Evolutionary conservation across 2,888 invertebrate species (phyloP), one percentile per base, ranked within the genome.

Genomic region (Melanophora roralis): DNA sequence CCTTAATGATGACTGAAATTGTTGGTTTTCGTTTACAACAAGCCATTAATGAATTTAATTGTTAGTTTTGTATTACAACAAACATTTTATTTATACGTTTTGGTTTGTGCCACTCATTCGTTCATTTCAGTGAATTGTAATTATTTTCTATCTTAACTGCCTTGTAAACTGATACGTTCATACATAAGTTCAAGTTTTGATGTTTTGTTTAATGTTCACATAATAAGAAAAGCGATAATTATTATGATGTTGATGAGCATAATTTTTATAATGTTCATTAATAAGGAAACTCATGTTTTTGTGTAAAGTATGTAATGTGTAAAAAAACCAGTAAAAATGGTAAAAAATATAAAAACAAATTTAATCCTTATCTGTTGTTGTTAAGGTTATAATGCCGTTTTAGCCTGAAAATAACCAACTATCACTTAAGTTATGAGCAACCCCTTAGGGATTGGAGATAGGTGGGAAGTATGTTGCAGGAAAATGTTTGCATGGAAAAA

Each of bases 21-120:
- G 21, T 21, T 55, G 16, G 23, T 38, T 6, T 36, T 34, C 14
- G 1, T 51, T 67, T 74, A 51, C 59, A n/a, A n/a, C n/a, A 59
- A 49, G 51, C 59, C 69, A 74, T 74, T 78, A 74, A 74, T 69
- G 69, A 69, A 65, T 78, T 78, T 78, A 64, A 78, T 78, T 74
- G 78, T 69, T 74, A 64, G 74, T 65, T 78, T 51, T 49, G 64
- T 62, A 68, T 53, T 75, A 53, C 68, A 60, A 68, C 36, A 43
- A 45, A 45, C 45, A 19, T 8, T 16, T 23, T 6, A 8, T 19
- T 43, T 16, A 68, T 55, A 53, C 27, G 32, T 21, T 62, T 64
- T 45, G 60, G 60, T 43, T 53, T 43, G n/a, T 36, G 27, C 12
- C 57, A 27, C 6, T 12, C 27, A 59, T 43, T 43, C 7, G 38